Evolutionary conservation across 2,113 vertebrate species (phyloP).

Genomic region (Clarias gariepinus): DNA sequence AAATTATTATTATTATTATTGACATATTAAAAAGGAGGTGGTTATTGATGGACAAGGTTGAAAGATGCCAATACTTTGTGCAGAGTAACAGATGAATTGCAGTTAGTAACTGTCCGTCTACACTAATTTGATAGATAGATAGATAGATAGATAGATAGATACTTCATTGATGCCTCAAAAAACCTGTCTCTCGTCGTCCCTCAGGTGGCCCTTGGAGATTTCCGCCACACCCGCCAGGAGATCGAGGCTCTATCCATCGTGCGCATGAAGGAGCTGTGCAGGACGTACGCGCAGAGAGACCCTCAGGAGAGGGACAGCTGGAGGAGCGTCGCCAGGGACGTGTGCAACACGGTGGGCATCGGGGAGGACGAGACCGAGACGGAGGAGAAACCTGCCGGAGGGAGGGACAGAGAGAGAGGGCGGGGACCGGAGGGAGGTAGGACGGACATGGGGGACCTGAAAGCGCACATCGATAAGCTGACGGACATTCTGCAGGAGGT

Average conservation of each 20-base stretch:
- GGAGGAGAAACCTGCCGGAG: slow-evolving; percentile 44
- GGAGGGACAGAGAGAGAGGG: slow-evolving; percentile 37
- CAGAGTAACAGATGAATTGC: neutral
- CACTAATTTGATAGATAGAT: neutral
- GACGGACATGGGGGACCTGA: slow-evolving; percentile 77
- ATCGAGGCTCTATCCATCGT: slow-evolving; percentile 86
- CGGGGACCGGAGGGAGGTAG: slow-evolving; percentile 57
- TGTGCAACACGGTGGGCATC: slow-evolving; percentile 87
- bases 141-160: too few relatives aligned
- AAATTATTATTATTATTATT: neutral
- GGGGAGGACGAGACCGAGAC: slow-evolving; percentile 64
- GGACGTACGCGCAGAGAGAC: slow-evolving; percentile 82
- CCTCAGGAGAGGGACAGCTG: slow-evolving; percentile 78
- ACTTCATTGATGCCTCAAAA: too few relatives aligned
- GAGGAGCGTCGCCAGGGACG: slow-evolving; percentile 82
- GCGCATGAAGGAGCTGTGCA: slow-evolving; percentile 87
- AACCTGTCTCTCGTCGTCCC: neutral
- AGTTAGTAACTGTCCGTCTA: neutral
- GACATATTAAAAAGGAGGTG: neutral
- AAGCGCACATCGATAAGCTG: slow-evolving; percentile 88
- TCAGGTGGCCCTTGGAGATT: slow-evolving; percentile 84
- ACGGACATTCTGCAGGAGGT: slow-evolving; percentile 88
- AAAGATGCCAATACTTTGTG: neutral
- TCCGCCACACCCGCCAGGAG: slow-evolving; percentile 84
- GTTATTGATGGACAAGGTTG: neutral